phyloP scores from a whole-genome alignment of 2,888 invertebrate genomes.

The Formica aserva region DNA sequence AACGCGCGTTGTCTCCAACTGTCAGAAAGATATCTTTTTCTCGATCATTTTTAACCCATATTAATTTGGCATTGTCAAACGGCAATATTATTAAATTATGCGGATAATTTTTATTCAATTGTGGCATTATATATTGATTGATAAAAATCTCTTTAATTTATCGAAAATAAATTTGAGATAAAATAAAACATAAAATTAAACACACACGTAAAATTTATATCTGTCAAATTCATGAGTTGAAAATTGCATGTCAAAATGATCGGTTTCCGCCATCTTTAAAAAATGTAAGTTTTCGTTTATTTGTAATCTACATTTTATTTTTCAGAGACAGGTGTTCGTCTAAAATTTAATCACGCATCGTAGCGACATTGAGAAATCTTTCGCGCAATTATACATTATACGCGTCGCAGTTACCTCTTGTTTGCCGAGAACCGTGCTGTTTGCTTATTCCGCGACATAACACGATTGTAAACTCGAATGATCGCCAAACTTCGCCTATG shows the following conservation, averaged over 20 bases:
- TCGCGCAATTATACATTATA: conserved; percentile 23
- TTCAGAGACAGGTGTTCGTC: neutral
- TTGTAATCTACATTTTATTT: neutral
- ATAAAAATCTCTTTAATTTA: neutral
- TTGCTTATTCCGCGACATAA: conserved; percentile 46
- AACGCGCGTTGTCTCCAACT: neutral
- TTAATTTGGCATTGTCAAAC: neutral
- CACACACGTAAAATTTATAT: neutral
- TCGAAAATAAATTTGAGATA: neutral
- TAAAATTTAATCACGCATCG: neutral
- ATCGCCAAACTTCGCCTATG: conserved; percentile 35
- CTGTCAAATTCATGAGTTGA: neutral
- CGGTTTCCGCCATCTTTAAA: neutral
- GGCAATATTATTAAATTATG: neutral
- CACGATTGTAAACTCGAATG: conserved; percentile 47
- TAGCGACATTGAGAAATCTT: conserved; percentile 18
- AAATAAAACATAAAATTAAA: neutral
- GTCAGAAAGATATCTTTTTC: neutral
- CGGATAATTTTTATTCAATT: neutral
- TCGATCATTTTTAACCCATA: neutral
- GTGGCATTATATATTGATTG: neutral
- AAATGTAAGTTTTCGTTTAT: neutral
- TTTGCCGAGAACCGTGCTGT: conserved; percentile 36
- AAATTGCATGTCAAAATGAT: neutral
- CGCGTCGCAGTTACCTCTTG: conserved; percentile 24